phyloP scores from a whole-genome alignment of 2,797 vertebrate species.

The Cichlasoma orientale region DNA sequence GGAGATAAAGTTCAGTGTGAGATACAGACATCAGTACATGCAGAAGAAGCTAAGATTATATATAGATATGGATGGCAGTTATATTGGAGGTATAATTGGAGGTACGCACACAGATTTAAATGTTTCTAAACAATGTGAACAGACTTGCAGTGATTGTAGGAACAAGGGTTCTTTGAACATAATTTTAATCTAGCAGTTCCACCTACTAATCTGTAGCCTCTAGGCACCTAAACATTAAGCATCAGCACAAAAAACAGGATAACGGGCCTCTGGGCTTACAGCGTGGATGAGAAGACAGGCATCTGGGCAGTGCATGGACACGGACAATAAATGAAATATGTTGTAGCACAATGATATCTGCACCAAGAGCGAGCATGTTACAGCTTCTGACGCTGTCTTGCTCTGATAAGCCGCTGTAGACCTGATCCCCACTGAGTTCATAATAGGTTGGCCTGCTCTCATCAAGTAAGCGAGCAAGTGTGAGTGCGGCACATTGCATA shows the following conservation, averaged over 20 bases:
- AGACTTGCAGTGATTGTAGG: not conserved
- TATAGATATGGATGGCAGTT: not conserved
- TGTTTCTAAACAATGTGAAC: not conserved
- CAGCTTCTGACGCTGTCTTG: constrained; percentile 55
- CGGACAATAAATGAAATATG: constrained; percentile 56
- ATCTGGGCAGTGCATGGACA: constrained; percentile 27
- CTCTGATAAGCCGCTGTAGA: constrained; percentile 67
- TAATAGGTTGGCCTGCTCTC: constrained; percentile 64
- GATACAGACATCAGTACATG: not conserved
- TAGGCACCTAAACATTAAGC: constrained; percentile 36
- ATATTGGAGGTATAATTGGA: not conserved
- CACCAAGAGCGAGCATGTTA: constrained; percentile 25
- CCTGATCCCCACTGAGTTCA: constrained; percentile 59
- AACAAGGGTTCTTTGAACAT: not conserved
- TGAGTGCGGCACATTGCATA: constrained; percentile 53
- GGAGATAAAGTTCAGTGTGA: not conserved
- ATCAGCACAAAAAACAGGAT: constrained; percentile 60
- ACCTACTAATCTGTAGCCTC: constrained; percentile 43
- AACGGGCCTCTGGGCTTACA: constrained; percentile 12
- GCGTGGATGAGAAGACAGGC: constrained; percentile 40
- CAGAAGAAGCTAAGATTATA: not conserved
- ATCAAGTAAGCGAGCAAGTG: constrained; percentile 41
- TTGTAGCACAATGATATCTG: constrained; percentile 50
- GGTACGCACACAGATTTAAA: not conserved
- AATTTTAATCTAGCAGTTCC: constrained; percentile 26